phyloP scores from a whole-genome alignment of 2,113 vertebrate genomes.

The Sceloporus tristichus region DNA sequence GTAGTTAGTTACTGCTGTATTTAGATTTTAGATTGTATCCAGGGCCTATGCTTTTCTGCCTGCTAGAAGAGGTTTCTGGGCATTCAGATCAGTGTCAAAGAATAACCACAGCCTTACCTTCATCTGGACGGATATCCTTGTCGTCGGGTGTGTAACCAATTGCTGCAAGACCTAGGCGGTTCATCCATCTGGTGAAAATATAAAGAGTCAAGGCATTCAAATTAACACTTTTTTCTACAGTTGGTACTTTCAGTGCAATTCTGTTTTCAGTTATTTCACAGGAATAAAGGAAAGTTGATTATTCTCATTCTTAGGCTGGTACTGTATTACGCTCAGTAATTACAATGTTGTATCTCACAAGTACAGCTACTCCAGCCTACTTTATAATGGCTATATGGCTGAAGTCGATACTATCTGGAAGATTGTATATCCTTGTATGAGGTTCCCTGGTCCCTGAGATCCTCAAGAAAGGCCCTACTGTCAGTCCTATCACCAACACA shows the following conservation, averaged over 20 bases:
- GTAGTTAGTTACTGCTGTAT: too few relatives aligned
- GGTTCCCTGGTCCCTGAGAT: too few relatives aligned
- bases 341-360: too few relatives aligned
- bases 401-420: too few relatives aligned
- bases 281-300: not conserved
- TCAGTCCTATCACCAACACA: too few relatives aligned
- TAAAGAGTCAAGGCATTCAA: not conserved
- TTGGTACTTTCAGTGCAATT: not conserved
- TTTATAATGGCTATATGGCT: too few relatives aligned
- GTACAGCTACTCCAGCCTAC: too few relatives aligned
- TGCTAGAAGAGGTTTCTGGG: not conserved
- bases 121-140: constrained; percentile 89
- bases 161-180: constrained; percentile 90
- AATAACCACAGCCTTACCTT: constrained; percentile 82
- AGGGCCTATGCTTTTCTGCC: not conserved
- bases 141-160: constrained; percentile 94
- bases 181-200: constrained; percentile 87
- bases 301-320: too few relatives aligned
- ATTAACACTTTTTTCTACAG: not conserved
- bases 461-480: too few relatives aligned
- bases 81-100: constrained; percentile 19
- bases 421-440: too few relatives aligned
- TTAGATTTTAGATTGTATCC: too few relatives aligned
- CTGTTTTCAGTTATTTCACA: not conserved
- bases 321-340: too few relatives aligned